Evolutionary conservation across 2,888 invertebrate genomes (phyloP).

Genomic region (Calameuta filiformis): DNA sequence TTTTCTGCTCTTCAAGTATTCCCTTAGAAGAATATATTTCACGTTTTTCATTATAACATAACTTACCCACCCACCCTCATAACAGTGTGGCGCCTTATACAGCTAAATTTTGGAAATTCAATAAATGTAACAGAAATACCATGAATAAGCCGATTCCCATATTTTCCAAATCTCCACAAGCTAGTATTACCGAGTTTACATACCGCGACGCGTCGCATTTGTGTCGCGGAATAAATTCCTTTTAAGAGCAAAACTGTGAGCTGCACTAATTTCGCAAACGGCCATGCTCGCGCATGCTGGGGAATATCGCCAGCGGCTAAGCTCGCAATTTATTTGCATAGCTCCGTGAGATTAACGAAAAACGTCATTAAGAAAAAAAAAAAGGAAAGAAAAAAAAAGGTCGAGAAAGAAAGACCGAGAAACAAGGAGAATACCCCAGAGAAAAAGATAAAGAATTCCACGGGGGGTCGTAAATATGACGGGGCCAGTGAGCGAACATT

Average conservation of each 20-base stretch:
- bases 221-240: too few species aligned
- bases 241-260: not conserved
- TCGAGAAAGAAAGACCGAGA: not conserved
- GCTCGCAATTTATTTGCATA: slow-evolving; percentile 4
- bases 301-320: not conserved
- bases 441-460: not conserved
- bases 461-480: slow-evolving; percentile 2
- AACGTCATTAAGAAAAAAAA: not conserved
- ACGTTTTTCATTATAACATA: not conserved
- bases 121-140: too few species aligned
- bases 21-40: not conserved
- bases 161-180: not conserved
- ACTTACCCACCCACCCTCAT: not conserved
- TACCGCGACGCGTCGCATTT: too few species aligned
- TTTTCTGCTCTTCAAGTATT: not conserved
- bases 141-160: not conserved
- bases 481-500: not conserved
- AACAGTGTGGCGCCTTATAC: not conserved
- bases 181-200: not conserved
- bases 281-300: not conserved
- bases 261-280: not conserved
- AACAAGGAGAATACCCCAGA: not conserved
- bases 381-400: not conserved
- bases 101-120: not conserved
- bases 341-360: slow-evolving; percentile 2